Base-by-base conservation (phyloP, 2,888 invertebrate species). In the Sarcophaga rosellei region DNA sequence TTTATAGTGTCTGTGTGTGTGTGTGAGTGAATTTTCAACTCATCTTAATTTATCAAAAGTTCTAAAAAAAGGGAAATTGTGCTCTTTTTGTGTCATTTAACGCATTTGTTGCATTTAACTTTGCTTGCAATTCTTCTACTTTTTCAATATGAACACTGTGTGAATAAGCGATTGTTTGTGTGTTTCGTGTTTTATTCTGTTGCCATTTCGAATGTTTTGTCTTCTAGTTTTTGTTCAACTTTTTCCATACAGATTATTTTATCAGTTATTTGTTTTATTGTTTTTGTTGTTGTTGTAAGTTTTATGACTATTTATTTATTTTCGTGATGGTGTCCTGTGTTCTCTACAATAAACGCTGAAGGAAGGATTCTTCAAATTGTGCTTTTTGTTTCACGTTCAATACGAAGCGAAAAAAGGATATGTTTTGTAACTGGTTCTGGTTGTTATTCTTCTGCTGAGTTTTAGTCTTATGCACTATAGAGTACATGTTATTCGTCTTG, bases 61-160 rank as follows among this genome's bases (percentile, higher is more conserved):
- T 83, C 80, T 63, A 75, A 80, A 75, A 75, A 79, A 83, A 86
- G 83, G 87, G 87, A 87, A 85, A 81, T 87, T 81, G 66, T 78
- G 68, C 83, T 78, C 69, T 84, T 84, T 84, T 85, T 80, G 77
- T 74, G 70, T 63, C 72, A 82, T 84, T 85, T 84, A 85, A 81
- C 78, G 78, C 83, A 87, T 85, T 87, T 85, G 85, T 85, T 85
- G 81, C 87, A 81, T 85, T 87, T 69, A 75, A 25, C 61, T 70
- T 68, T 62, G 61, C 45, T 20, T 61, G 61, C 61, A 21, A 61
- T n/a, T 61, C 20, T 61, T 61, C n/a, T n/a, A 4, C 10, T 21
- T 53, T 73, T 76, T 81, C 65, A 47, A 66, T 70, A 15, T 23
- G 17, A 62, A 65, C 23, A 45, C 15, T 15, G 25, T 21, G 47